Evolutionary conservation across 2,797 vertebrate species (phyloP).

Genomic region (Siniperca undulata): DNA sequence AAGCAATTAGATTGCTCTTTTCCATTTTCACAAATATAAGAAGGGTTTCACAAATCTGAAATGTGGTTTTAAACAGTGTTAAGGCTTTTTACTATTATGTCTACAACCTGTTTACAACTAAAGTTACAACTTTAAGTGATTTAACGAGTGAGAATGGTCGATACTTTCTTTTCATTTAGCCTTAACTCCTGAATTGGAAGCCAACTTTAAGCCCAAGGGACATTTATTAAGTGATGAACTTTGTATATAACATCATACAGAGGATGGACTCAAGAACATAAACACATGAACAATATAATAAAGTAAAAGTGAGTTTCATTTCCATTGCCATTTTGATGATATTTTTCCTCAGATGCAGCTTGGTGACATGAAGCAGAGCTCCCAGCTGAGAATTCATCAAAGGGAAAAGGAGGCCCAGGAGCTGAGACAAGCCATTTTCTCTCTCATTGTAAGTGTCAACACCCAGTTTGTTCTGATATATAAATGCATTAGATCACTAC

Average conservation of each 20-base stretch:
- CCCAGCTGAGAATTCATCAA: conserved; percentile 78
- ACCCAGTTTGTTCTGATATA: background rate
- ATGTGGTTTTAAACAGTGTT: too few species aligned
- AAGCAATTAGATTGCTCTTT: too few species aligned
- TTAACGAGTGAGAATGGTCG: too few species aligned
- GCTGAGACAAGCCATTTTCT: conserved; percentile 81
- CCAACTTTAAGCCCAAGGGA: background rate
- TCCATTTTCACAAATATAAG: too few species aligned
- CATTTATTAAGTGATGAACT: background rate
- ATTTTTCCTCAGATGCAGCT: conserved; percentile 74
- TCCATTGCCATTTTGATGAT: background rate
- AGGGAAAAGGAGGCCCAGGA: conserved; percentile 82
- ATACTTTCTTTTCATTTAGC: too few species aligned
- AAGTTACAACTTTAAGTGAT: background rate
- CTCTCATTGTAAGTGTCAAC: conserved; percentile 78
- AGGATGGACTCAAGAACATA: background rate
- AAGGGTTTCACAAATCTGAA: too few species aligned
- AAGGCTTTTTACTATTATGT: too few species aligned
- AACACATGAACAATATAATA: too few species aligned
- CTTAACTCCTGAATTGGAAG: too few species aligned
- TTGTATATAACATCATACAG: background rate
- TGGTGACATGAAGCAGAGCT: conserved; percentile 76
- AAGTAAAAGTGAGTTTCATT: background rate
- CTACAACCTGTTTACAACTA: too few species aligned
- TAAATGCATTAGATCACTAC: background rate